phyloP scores from a whole-genome alignment of 2,888 invertebrate species.

The Zygaena filipendulae region DNA sequence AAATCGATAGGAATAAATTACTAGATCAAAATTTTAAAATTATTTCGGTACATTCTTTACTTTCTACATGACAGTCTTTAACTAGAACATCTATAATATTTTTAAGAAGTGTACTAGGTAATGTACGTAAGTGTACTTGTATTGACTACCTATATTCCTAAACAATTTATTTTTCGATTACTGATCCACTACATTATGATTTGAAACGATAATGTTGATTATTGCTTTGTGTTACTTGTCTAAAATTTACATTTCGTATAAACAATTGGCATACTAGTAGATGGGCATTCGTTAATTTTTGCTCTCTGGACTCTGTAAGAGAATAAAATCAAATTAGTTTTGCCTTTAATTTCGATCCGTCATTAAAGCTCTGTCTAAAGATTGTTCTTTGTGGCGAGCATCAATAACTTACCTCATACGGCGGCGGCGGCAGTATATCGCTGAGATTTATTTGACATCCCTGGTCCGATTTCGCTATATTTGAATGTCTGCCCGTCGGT shows the following conservation, averaged over 20 bases:
- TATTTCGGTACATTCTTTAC: too few relatives aligned
- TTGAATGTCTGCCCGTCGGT: slow-evolving; percentile 56
- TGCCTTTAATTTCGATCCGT: too few relatives aligned
- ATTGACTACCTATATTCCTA: slow-evolving; percentile 2
- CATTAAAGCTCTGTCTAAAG: too few relatives aligned
- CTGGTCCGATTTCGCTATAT: slow-evolving; percentile 57
- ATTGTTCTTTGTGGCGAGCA: not conserved
- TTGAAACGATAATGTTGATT: slow-evolving; percentile 28
- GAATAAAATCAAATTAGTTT: too few relatives aligned
- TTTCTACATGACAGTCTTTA: too few relatives aligned
- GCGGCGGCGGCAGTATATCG: slow-evolving; percentile 73
- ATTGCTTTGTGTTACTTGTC: slow-evolving; percentile 34
- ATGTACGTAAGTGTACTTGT: slow-evolving; percentile 1
- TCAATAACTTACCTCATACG: slow-evolving; percentile 69
- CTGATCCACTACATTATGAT: too few relatives aligned
- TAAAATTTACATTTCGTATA: not conserved
- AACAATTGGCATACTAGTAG: too few relatives aligned
- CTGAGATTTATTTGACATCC: slow-evolving; percentile 72
- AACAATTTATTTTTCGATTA: too few relatives aligned
- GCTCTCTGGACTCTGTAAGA: slow-evolving; percentile 55
- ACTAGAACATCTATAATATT: too few relatives aligned
- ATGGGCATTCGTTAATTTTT: slow-evolving; percentile 27
- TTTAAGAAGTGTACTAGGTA: not conserved
- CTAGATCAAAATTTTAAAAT: too few relatives aligned
- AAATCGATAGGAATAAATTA: slow-evolving; percentile 58